These are phyloP conservation scores for Martes martes DNA, from an alignment of 2,113 vertebrate genomes.

Conservation along the genomic window DNA sequence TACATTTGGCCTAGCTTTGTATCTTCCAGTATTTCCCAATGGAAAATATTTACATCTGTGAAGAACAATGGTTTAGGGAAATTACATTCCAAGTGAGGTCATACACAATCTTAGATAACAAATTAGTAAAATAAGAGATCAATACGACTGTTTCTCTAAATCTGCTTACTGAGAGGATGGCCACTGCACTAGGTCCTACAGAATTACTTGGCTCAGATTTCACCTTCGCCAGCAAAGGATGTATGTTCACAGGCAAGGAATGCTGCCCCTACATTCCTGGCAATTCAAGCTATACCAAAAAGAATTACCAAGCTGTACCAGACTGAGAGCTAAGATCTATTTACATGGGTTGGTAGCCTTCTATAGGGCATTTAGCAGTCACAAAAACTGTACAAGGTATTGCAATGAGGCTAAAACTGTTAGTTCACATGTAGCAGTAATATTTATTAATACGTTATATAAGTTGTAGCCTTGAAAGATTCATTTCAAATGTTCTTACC, in stretches of 20 bases:
- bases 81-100: not conserved
- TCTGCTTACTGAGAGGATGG: not conserved
- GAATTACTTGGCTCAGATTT: not conserved
- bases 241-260: not conserved
- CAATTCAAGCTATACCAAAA: not conserved
- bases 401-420: not conserved
- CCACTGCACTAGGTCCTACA: not conserved
- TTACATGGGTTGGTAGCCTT: not conserved
- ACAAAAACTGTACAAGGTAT: not conserved
- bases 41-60: not conserved
- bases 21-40: not conserved
- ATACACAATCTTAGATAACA: not conserved
- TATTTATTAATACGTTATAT: not conserved
- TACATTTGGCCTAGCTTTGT: not conserved
- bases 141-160: not conserved
- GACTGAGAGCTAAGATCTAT: not conserved
- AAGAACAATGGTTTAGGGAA: not conserved
- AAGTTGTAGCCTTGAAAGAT: not conserved
- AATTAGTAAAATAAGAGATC: not conserved
- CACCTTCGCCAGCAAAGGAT: not conserved
- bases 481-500: not conserved
- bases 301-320: not conserved
- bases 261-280: not conserved
- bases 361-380: not conserved
- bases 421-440: not conserved